Conservation (phyloP, 2,888 invertebrate species). For the Tenthredo livida region DNA sequence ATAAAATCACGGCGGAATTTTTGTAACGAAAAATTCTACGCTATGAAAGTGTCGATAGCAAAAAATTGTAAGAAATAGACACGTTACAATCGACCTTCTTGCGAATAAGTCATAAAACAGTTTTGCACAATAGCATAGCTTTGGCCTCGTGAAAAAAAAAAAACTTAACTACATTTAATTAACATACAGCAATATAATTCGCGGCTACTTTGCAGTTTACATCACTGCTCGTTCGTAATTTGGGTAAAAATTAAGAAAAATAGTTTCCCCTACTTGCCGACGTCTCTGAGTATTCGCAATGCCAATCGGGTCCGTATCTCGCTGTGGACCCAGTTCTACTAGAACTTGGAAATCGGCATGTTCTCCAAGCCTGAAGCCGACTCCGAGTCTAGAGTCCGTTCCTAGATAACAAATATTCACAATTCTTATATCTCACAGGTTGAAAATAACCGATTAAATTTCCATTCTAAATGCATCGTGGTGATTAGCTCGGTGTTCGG, state of each 20-base stretch:
- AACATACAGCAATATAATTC: not conserved
- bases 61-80: not conserved
- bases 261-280: conserved; percentile 62
- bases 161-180: not conserved
- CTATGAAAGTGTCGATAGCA: not conserved
- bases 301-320: conserved; percentile 85
- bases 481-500: not conserved
- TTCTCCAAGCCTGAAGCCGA: conserved; percentile 89
- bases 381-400: conserved; percentile 88
- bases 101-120: not conserved
- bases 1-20: not conserved
- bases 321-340: conserved; percentile 89
- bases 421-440: not conserved
- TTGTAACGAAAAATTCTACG: not conserved
- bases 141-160: not conserved
- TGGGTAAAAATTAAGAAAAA: not conserved
- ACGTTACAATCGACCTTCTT: not conserved
- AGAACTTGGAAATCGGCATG: conserved; percentile 91
- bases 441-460: not conserved
- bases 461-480: not conserved
- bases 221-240: not conserved
- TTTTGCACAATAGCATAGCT: conserved; percentile 13
- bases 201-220: not conserved
- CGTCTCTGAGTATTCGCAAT: conserved; percentile 72
- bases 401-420: conserved; percentile 79